These are phyloP conservation scores for Ceriagrion tenellum DNA, from an alignment of 2,888 invertebrate species.

Conservation along the genomic window DNA sequence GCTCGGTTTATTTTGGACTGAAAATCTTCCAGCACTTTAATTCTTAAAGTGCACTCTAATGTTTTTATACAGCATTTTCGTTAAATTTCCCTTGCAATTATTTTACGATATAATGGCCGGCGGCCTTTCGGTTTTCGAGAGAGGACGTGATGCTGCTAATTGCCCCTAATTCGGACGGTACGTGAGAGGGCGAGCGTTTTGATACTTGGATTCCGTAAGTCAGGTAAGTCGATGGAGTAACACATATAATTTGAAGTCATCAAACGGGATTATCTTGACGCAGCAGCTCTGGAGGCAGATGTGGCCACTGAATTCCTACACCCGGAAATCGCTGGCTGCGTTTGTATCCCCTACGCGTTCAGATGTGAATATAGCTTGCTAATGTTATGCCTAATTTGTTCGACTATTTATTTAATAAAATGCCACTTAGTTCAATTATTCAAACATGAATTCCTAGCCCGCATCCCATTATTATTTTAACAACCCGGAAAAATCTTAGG, in stretches of 20 bases:
- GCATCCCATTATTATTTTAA: slow-evolving; percentile 35
- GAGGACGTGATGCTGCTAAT: background rate
- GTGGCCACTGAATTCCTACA: background rate
- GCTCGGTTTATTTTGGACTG: background rate
- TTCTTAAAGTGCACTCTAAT: background rate
- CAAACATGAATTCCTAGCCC: slow-evolving; percentile 15
- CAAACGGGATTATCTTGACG: background rate
- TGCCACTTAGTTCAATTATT: background rate
- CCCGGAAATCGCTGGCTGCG: background rate
- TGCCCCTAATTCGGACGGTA: background rate
- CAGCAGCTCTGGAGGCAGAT: background rate
- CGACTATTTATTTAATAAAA: slow-evolving; percentile 32
- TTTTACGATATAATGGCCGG: background rate
- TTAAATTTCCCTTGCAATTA: background rate
- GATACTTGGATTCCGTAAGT: background rate
- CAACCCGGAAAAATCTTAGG: background rate
- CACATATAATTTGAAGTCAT: background rate
- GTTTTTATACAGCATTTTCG: background rate
- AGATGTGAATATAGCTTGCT: background rate
- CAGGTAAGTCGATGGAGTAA: background rate
- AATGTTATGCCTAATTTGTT: slow-evolving; percentile 7
- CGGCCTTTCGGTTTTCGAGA: background rate
- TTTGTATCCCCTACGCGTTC: background rate
- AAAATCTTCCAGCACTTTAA: background rate
- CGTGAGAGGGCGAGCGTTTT: background rate